Evolutionary conservation across 2,888 invertebrate genomes (phyloP), one percentile per base, ranked within the genome.

Genomic region (Nesidiocoris tenuis): DNA sequence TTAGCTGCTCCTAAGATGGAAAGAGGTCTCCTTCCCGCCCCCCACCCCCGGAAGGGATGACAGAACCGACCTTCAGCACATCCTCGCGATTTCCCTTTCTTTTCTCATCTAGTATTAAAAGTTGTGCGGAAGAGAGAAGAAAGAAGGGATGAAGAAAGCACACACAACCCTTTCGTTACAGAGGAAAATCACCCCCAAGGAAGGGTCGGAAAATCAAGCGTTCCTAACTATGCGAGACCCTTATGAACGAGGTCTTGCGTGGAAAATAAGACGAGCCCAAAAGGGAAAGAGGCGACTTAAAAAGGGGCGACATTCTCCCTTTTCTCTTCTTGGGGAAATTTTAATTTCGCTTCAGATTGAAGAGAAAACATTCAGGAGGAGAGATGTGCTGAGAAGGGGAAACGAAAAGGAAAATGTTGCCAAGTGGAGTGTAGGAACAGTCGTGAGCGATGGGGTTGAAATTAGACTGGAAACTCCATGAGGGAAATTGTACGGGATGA

Each of bases 81-180:
- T 59, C 3, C n/a, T 16, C 59, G 5, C 59, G 17, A 59, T 18
- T 17, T 59, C n/a, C 61, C 55, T 23, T 56, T 55, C 22, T 54
- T 7, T 21, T 70, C 57, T 70, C 61, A 67, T 61, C 70, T 70
- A 59, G 57, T 70, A 59, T 70, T 70, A 70, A 70, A 70, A 70
- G 70, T 70, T 70, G 59, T 70, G 61, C 70, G 17, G 23, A 68
- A 56, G 56, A n/a, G 70, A 70, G 59, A 68, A 57, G 59, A 23
- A 68, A 21, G 67, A 56, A 67, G 59, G 57, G 54, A 18, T 23
- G 70, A 21, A 70, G 55, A 68, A 22, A 25, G 70, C 23, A 54
- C 67, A 67, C 67, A 56, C 67, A 67, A 67, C 67, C 67, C 67
- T 67, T 55, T 55, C 67, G 54, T 67, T 64, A 23, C n/a, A 12